Percentiles rank a stretch among this genome's conserved stretches.
Evolutionary conservation across 1,140 invertebrate genomes (phyloP).

Genomic region (Hetaerina americana): DNA sequence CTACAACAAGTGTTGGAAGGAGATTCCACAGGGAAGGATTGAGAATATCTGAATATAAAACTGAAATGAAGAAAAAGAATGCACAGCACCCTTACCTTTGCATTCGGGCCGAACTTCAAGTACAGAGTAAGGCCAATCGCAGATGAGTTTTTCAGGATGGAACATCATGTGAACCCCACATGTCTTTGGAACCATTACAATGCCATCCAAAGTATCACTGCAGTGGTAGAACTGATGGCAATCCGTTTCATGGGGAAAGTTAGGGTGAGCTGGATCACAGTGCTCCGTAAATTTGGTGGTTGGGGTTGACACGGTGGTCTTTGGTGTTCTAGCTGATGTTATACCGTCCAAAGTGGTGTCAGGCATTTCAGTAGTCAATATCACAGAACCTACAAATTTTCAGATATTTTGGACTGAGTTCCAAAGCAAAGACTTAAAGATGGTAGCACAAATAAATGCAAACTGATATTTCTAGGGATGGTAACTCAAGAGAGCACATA

Average conservation of each 20-base stretch:
- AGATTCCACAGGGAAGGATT: no score
- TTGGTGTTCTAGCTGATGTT: not conserved
- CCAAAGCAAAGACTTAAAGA: no score
- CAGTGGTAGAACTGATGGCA: conserved; percentile 49
- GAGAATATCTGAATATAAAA: no score
- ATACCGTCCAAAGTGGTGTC: no score
- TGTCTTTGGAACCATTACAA: conserved; percentile 32
- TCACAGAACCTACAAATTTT: no score
- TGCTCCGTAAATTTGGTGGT: conserved; percentile 2
- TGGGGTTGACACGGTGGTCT: not conserved
- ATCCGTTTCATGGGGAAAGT: conserved; percentile 34
- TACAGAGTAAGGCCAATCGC: conserved; percentile 48
- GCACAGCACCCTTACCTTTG: conserved; percentile 17
- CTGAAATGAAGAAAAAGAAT: no score
- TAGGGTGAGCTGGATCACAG: conserved; percentile 30
- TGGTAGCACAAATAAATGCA: no score
- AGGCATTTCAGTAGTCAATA: no score
- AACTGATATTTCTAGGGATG: no score
- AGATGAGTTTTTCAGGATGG: conserved; percentile 42
- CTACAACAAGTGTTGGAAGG: no score
- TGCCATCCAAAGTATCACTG: conserved; percentile 20
- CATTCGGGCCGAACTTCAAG: conserved; percentile 44
- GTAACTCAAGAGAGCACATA: no score
- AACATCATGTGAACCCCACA: conserved; percentile 41
- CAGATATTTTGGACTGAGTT: no score